Percentiles rank a stretch among this genome's conserved stretches.
Conservation (phyloP, 2,888 invertebrate genomes). For the Tenthredo amoena region DNA sequence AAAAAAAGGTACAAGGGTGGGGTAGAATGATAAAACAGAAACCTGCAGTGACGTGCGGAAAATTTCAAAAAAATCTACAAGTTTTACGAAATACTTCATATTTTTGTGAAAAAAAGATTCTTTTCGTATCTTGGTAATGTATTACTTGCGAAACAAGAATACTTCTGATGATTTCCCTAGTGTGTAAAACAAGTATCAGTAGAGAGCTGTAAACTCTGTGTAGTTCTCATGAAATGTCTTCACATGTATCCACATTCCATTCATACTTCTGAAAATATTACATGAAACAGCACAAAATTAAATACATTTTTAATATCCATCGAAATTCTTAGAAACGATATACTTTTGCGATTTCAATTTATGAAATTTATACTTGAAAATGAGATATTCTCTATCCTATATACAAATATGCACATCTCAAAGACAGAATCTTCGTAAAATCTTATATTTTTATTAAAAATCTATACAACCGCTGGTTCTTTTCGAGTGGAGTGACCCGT, state of each 20-base stretch:
- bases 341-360: neutral
- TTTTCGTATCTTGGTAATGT: neutral
- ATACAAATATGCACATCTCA: too few relatives aligned
- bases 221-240: neutral
- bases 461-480: neutral
- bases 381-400: neutral
- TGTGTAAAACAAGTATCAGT: conserved; percentile 8
- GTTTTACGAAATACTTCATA: neutral
- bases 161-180: neutral
- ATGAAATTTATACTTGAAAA: neutral
- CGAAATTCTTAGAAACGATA: neutral
- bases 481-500: neutral
- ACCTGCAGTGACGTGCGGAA: neutral
- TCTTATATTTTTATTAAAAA: neutral
- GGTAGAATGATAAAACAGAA: neutral
- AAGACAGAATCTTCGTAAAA: too few relatives aligned
- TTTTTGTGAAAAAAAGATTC: neutral
- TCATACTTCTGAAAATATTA: neutral
- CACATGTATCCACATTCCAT: neutral
- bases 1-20: neutral
- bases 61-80: neutral
- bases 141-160: neutral
- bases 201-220: neutral
- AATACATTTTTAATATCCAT: neutral
- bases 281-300: neutral